These are phyloP conservation scores for Aplocera efformata DNA, from an alignment of 2,888 invertebrate genomes.

Conservation along the genomic window DNA sequence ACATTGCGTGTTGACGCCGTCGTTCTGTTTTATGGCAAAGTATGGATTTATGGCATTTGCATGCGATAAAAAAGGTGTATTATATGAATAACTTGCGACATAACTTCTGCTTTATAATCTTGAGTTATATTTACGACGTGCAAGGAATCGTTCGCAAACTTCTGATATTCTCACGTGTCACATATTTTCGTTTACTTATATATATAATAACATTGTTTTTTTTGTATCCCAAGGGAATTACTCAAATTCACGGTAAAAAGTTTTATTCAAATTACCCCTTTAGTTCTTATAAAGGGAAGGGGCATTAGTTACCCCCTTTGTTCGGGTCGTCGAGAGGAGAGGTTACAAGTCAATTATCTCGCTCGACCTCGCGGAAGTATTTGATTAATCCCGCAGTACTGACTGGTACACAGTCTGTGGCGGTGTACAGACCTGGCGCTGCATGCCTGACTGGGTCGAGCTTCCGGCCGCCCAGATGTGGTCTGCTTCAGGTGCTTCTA, in stretches of 20 bases:
- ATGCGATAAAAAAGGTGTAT: slow-evolving; percentile 19
- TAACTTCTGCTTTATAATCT: slow-evolving; percentile 11
- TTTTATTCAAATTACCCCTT: slow-evolving; percentile 11
- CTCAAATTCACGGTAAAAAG: slow-evolving; percentile 4
- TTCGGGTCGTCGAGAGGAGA: not conserved
- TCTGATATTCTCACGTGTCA: not conserved
- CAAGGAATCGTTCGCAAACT: not conserved
- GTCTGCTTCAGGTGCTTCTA: slow-evolving; percentile 1
- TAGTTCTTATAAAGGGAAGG: slow-evolving; percentile 11
- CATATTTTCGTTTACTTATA: not conserved
- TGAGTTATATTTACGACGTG: not conserved
- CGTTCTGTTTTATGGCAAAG: slow-evolving; percentile 20
- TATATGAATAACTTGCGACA: slow-evolving; percentile 15
- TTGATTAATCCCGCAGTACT: slow-evolving; percentile 16
- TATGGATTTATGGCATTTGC: slow-evolving; percentile 20
- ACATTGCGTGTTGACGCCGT: slow-evolving; percentile 18
- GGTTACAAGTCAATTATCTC: slow-evolving; percentile 29
- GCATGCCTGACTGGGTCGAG: not conserved
- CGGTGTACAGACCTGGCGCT: not conserved
- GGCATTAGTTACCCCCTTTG: slow-evolving; percentile 13
- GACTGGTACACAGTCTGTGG: not conserved
- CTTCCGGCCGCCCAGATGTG: not conserved
- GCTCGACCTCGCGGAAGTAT: slow-evolving; percentile 25
- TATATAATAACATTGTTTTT: too few species aligned
- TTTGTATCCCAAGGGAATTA: slow-evolving; percentile 11